These are phyloP conservation scores for Drosophila ogumai DNA, from an alignment of 1,140 invertebrate genomes.

Conservation along the genomic window DNA sequence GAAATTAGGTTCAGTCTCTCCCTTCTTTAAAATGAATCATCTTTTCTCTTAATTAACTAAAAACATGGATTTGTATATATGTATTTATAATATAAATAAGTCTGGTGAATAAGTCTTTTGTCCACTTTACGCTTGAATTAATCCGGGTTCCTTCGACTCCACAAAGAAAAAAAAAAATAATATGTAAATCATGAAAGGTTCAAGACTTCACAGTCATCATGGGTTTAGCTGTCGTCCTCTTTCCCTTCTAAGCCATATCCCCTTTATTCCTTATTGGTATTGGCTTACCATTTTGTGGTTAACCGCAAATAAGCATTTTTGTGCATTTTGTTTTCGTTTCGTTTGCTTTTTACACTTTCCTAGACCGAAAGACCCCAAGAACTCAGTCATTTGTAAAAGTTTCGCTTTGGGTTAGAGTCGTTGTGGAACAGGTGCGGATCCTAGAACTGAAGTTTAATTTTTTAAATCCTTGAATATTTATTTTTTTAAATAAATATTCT, in stretches of 20 bases:
- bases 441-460: neutral
- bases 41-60: neutral
- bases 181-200: conserved; percentile 14
- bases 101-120: neutral
- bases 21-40: neutral
- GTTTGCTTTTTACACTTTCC: conserved; percentile 53
- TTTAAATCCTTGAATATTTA: too few relatives aligned
- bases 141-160: neutral
- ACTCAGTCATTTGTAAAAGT: conserved; percentile 65
- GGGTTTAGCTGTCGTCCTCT: conserved; percentile 13
- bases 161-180: too few relatives aligned
- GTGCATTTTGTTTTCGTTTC: conserved; percentile 68
- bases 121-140: conserved; percentile 12
- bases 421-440: neutral
- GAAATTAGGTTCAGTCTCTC: neutral
- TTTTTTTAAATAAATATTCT: neutral
- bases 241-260: neutral
- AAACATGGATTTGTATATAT: neutral
- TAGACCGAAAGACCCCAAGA: conserved; percentile 33
- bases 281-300: conserved; percentile 75
- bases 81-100: neutral
- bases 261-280: conserved; percentile 37
- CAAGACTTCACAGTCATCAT: conserved; percentile 8
- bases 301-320: conserved; percentile 78
- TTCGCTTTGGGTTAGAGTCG: conserved; percentile 18